These are phyloP conservation scores for Drosophila pseudoobscura DNA, from an alignment of 1,140 invertebrate species.

Conservation along the genomic window DNA sequence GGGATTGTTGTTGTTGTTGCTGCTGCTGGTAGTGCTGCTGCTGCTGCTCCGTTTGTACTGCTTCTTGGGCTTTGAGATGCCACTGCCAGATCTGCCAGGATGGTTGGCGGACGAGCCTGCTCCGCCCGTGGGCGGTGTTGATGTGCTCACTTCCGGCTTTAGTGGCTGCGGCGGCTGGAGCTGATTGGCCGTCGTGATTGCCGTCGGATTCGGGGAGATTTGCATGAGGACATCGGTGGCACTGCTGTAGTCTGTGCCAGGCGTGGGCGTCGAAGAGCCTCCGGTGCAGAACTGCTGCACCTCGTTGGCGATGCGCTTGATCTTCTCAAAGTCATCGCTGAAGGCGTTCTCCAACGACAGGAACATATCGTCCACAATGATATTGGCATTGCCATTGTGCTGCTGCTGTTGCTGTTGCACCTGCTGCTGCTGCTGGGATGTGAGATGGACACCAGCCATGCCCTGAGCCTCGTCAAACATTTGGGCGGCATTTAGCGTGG, in stretches of 20 bases:
- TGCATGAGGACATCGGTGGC: constrained; percentile 71
- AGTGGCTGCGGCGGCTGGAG: constrained; percentile 74
- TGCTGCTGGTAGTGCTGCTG: constrained; percentile 49
- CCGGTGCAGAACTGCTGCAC: constrained; percentile 88
- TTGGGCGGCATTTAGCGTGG: constrained; percentile 69
- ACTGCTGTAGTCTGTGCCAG: constrained; percentile 51
- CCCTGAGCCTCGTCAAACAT: constrained; percentile 80
- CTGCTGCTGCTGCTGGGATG: constrained; percentile 61
- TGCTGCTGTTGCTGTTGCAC: constrained; percentile 68
- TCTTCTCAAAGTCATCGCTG: constrained; percentile 89
- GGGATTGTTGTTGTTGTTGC: constrained; percentile 66
- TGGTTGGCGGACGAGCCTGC: constrained; percentile 23
- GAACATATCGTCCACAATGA: constrained; percentile 88
- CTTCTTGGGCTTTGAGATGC: constrained; percentile 80
- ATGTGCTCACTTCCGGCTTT: constrained; percentile 72
- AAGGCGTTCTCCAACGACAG: constrained; percentile 88
- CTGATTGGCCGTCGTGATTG: constrained; percentile 48
- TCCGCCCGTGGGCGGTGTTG: constrained; percentile 44
- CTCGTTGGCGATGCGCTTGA: constrained; percentile 90
- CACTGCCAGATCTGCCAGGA: constrained; percentile 36
- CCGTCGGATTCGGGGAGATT: constrained; percentile 56
- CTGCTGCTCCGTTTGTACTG: constrained; percentile 84
- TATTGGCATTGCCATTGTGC: constrained; percentile 72
- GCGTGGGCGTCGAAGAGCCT: constrained; percentile 68
- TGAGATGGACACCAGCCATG: constrained; percentile 28